Evolutionary conservation across 2,113 vertebrate species (phyloP).

Genomic region (Craseonycteris thonglongyai): DNA sequence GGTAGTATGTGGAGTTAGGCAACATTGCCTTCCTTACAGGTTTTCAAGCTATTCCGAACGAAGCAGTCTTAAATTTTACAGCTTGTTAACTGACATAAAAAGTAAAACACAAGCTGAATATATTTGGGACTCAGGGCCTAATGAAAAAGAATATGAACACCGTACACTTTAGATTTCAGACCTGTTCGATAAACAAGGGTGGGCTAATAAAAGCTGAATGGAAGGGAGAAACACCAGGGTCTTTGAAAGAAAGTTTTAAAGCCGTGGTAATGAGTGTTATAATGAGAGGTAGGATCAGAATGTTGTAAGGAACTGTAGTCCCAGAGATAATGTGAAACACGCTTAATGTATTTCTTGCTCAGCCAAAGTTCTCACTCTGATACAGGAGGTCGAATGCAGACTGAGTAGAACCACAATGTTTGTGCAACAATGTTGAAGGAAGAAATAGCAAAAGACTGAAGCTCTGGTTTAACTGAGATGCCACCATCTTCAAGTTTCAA

Average conservation of each 20-base stretch:
- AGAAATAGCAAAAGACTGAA: neutral
- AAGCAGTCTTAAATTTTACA: neutral
- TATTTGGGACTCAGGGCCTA: neutral
- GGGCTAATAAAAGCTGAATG: neutral
- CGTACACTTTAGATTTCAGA: neutral
- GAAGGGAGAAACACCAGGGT: neutral
- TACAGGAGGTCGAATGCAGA: neutral
- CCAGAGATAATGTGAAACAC: neutral
- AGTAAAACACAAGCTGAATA: neutral
- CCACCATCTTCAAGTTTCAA: neutral
- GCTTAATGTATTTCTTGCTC: neutral
- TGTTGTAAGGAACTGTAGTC: neutral
- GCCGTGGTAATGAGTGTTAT: neutral
- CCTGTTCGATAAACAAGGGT: neutral
- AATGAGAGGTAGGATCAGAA: neutral
- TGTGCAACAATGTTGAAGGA: neutral
- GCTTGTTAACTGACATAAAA: neutral
- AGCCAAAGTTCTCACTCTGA: neutral
- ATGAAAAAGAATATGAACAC: neutral
- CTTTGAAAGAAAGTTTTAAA: neutral
- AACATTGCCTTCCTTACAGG: neutral
- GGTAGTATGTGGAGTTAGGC: neutral
- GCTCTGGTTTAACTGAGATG: neutral
- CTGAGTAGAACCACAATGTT: neutral
- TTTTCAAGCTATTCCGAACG: neutral